Evolutionary conservation across 2,797 vertebrate genomes (phyloP).

Genomic region (Siniperca obscura): DNA sequence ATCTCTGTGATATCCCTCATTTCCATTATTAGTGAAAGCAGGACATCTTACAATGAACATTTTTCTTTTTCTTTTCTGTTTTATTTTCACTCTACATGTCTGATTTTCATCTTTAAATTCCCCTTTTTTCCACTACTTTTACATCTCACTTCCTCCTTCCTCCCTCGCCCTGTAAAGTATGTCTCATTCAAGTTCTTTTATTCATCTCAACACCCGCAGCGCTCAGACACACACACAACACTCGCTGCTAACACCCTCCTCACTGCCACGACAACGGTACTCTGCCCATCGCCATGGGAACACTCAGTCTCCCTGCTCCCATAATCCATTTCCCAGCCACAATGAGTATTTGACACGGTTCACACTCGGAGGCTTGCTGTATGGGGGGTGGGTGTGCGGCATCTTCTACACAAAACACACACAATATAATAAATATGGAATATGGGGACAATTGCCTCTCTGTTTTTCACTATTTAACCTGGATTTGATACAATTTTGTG

Average conservation of each 20-base stretch:
- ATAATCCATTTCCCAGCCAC: slow-evolving; percentile 86
- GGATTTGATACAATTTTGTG: slow-evolving; percentile 10
- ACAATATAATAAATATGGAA: slow-evolving; percentile 24
- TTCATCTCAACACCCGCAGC: slow-evolving; percentile 52
- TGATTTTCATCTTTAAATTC: slow-evolving; percentile 1
- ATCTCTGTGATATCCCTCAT: background rate
- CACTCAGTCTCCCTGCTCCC: slow-evolving; percentile 78
- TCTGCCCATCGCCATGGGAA: slow-evolving; percentile 83
- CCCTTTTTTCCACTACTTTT: background rate
- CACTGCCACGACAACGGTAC: slow-evolving; percentile 75
- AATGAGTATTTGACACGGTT: slow-evolving; percentile 85
- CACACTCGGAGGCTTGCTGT: slow-evolving; percentile 69
- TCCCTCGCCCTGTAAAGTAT: background rate
- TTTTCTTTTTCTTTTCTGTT: background rate
- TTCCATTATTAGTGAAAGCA: background rate
- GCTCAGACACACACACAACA: slow-evolving; percentile 37
- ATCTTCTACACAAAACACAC: slow-evolving; percentile 38
- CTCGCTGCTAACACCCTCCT: slow-evolving; percentile 62
- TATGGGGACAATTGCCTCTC: background rate
- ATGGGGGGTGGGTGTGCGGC: slow-evolving; percentile 60
- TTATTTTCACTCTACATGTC: background rate
- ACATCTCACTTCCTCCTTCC: slow-evolving; percentile 7
- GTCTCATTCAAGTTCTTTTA: slow-evolving; percentile 52
- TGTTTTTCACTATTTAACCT: slow-evolving; percentile 3
- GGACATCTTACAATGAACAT: background rate